phyloP scores from a whole-genome alignment of 2,113 vertebrate species.

The Montifringilla adamsi region DNA sequence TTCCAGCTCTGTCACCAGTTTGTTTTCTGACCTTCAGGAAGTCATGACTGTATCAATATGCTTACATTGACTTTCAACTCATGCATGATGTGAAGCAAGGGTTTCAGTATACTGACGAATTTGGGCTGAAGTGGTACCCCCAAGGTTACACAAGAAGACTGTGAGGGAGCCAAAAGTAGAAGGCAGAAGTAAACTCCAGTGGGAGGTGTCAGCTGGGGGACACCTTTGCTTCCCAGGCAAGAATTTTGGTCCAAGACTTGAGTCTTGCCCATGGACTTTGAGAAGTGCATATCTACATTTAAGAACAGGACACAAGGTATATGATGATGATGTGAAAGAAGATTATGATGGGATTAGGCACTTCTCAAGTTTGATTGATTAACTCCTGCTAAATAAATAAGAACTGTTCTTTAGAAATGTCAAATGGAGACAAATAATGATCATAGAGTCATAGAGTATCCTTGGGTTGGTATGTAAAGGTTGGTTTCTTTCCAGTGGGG shows the following conservation, averaged over 20 bases:
- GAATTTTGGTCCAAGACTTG: not conserved
- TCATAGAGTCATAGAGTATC: not conserved
- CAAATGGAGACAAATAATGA: not conserved
- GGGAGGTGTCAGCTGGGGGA: not conserved
- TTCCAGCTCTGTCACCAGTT: not conserved
- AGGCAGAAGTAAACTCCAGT: not conserved
- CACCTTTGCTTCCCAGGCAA: not conserved
- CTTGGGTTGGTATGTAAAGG: not conserved
- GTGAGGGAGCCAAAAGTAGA: not conserved
- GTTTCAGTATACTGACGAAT: not conserved
- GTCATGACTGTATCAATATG: not conserved
- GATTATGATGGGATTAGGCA: not conserved
- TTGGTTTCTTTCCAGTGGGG: not conserved
- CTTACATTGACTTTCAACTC: not conserved
- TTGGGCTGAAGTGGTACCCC: not conserved
- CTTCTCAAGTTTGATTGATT: not conserved
- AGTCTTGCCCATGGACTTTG: not conserved
- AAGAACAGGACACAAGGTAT: not conserved
- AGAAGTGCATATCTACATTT: not conserved
- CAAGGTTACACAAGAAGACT: not conserved
- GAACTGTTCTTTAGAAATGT: not conserved
- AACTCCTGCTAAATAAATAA: not conserved
- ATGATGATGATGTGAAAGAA: not conserved
- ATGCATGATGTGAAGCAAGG: not conserved
- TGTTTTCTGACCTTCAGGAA: constrained; percentile 16